Base-by-base conservation (phyloP, 2,113 vertebrate genomes). In the Hystrix brachyura region DNA sequence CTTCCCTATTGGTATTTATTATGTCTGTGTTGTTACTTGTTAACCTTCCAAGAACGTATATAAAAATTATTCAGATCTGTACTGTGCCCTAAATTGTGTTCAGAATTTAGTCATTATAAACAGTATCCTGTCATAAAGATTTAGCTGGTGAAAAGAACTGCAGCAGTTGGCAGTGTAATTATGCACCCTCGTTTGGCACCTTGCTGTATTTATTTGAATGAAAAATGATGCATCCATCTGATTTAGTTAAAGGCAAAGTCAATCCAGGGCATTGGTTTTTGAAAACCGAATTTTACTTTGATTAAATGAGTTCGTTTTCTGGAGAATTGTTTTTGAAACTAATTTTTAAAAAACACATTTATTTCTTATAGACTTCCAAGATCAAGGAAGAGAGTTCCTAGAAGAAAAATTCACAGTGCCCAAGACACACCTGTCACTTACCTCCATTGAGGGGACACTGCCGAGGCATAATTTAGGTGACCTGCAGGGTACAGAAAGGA, bases 201-300 rank as follows among this genome's bases (percentile, higher is more conserved):
- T 86, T 84, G 25, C 48, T 83, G 18, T 90, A 29, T 90, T 86
- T 97, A 87, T 96, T 94, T 96, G 86, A 95, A 74, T 87, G 94
- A 94, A 65, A 91, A 69, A 84, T 90, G 38, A 67, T 96, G 62
- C 53, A 85, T 65, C 69, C 87, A 90, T 92, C 74, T 92, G 90
- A 95, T 87, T 82, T 94, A 90, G 80, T 94, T 91, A 72, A 97
- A 94, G 79, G 64, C 92, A 94, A 65, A 97, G 65, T 76, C 87
- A 94, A 95, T 95, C 71, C 69, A 74, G 38, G 89, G 5, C n/a
- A n/a, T 74, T 94, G 25, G 9, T 67, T 97, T 97, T 71, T 93
- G 89, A 95, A 97, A 97, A 71, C 17, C 21, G 29, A 62, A 62
- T 83, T 94, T 43, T 83, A n/a, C 19, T 95, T 96, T 94, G 67